Base-by-base conservation (phyloP, 2,888 invertebrate species). In the Trissonchulus latispiculum region DNA sequence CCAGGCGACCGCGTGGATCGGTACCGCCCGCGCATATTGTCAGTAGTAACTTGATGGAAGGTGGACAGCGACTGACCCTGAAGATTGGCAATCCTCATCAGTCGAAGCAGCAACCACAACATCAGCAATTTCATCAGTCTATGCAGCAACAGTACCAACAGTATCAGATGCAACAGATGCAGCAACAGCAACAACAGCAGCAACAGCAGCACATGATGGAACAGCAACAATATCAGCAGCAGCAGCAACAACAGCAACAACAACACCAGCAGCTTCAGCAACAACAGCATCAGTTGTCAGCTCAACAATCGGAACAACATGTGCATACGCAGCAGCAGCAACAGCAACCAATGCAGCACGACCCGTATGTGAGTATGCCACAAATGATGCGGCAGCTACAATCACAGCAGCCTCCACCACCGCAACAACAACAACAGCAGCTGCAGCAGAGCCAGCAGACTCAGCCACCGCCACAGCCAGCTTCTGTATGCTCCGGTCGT, bases 371-470 rank as follows among this genome's bases (percentile, higher is more conserved):
- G 59, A 59, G n/a, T n/a, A n/a, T 23, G 28, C 59, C 23, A 59
- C 59, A 59, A 59, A 59, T 59, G 59, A 59, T 59, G 59, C 59
- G 23, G 28, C 59, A 59, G 28, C 59, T 23, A 23, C 59, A 59
- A 28, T 59, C 59, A 28, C 23, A 59, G n/a, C n/a, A n/a, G n/a
- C n/a, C n/a, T n/a, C n/a, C n/a, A n/a, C 35, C 8, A 32, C 8
- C 35, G 66, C 66, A 64, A 64, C 66, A 64, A 64, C 66, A 64
- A 64, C 66, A 64, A 64, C 66, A 64, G 35, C 66, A 64, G 28
- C 66, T 32, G 35, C 31, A 32, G 66, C 66, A 64, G 66, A 8
- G n/a, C 8, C 66, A 64, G n/a, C 66, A 64, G 66, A 8, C 8
- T 15, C 66, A 64, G 66, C n/a, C n/a, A n/a, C n/a, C n/a, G n/a